phyloP scores from a whole-genome alignment of 2,888 invertebrate genomes.

The Petrolisthes cinctipes region DNA sequence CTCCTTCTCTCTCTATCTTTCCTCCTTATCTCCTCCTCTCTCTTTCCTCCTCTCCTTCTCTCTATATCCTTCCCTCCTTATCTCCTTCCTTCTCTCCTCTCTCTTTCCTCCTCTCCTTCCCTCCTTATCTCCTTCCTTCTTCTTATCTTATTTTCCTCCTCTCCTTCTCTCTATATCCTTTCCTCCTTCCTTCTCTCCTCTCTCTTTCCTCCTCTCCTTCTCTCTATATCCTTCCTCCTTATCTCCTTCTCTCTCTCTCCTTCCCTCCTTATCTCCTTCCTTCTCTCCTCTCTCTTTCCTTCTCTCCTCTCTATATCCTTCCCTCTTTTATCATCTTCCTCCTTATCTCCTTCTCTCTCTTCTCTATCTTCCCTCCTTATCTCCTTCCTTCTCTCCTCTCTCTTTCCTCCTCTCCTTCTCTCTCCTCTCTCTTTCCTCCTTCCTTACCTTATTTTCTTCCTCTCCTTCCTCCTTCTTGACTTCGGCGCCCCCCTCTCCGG shows the following conservation, averaged over 20 bases:
- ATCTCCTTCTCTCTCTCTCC: constrained; percentile 32
- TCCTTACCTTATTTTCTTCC: constrained; percentile 66
- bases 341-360: too few species aligned
- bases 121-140: neutral
- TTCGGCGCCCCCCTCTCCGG: constrained; percentile 71
- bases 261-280: constrained; percentile 31
- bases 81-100: constrained; percentile 9
- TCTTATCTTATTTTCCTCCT: neutral
- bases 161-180: too few species aligned
- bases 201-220: constrained; percentile 74
- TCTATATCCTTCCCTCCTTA: too few species aligned
- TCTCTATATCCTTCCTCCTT: constrained; percentile 69
- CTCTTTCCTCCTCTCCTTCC: neutral
- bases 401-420: too few species aligned
- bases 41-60: constrained; percentile 2
- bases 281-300: constrained; percentile 23
- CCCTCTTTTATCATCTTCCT: too few species aligned
- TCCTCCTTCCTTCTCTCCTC: too few species aligned
- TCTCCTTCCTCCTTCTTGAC: constrained; percentile 70
- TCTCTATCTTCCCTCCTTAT: too few species aligned
- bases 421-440: neutral
- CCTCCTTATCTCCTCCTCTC: neutral
- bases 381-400: too few species aligned
- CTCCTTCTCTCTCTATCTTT: too few species aligned
- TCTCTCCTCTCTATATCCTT: constrained; percentile 25